These are phyloP conservation scores for Apotomis turbidana DNA, from an alignment of 2,888 invertebrate genomes.

Conservation along the genomic window DNA sequence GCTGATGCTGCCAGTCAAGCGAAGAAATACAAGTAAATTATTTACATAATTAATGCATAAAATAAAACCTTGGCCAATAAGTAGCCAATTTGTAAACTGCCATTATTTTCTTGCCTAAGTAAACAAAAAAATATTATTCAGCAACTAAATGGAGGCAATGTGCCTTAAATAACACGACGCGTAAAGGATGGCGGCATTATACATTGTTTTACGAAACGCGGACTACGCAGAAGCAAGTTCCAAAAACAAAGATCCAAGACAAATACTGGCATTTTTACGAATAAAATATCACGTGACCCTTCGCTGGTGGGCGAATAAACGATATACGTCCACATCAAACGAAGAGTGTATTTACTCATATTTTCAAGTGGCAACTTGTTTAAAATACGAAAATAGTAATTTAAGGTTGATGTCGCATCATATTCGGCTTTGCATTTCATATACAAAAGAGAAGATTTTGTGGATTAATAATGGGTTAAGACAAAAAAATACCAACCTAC, in stretches of 20 bases:
- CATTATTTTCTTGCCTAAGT: not conserved
- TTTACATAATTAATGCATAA: too few species aligned
- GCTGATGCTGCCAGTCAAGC: too few species aligned
- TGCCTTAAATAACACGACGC: constrained; percentile 22
- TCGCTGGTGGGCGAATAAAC: constrained; percentile 17
- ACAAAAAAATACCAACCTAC: too few species aligned
- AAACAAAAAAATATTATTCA: constrained; percentile 1
- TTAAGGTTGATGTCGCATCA: too few species aligned
- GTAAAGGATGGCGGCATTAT: constrained; percentile 22
- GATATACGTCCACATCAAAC: constrained; percentile 3
- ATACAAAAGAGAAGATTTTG: too few species aligned
- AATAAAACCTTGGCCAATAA: too few species aligned
- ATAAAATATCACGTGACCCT: constrained; percentile 12
- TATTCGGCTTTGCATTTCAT: too few species aligned
- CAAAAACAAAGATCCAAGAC: constrained; percentile 23
- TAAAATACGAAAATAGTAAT: too few species aligned
- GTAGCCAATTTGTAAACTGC: too few species aligned
- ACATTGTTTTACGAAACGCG: constrained; percentile 25
- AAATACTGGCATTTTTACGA: constrained; percentile 11
- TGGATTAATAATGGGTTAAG: too few species aligned
- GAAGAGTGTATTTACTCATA: not conserved
- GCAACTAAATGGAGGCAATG: constrained; percentile 15
- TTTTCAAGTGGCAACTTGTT: too few species aligned
- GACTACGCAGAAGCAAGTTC: constrained; percentile 16
- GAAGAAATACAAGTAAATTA: too few species aligned